Evolutionary conservation across 2,888 invertebrate genomes (phyloP), one percentile per base, ranked within the genome.

Genomic region (Netelia inedita): DNA sequence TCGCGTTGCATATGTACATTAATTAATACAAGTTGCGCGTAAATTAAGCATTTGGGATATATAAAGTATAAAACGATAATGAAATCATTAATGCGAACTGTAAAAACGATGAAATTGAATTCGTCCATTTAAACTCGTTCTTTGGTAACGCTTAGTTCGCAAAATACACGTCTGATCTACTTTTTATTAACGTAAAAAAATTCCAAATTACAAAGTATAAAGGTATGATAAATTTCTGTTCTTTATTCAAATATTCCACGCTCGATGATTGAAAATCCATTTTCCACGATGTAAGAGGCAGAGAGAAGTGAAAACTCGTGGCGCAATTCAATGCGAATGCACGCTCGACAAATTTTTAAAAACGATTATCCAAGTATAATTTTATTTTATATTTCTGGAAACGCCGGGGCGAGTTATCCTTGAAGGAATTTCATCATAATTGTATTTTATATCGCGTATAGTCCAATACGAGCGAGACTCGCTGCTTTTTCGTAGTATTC

Each of bases 171-270:
- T 14, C 19, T 69, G 2, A 2, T 2, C 50, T 50, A 6, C 69
- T 80, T 57, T 82, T 82, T 82, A 87, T 83, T 83, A 75, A 82
- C 75, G 85, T 89, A 89, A 83, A 90, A 89, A 89, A 87, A 19
- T 61, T 46, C 43, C 11, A 35, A 23, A 68, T 35, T 16, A n/a
- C 16, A 50, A 71, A 81, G 46, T 19, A 16, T 50, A n/a, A n/a
- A 35, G 66, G 59, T 19, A 69, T 50, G n/a, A 69, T 53, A 72
- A 11, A 35, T 43, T 57, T 57, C 3, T 43, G 35, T 59, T 16
- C n/a, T 65, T 63, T 57, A 10, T 66, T 23, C 2, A 9, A 28
- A 19, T 69, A 28, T 69, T 11, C 8, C 19, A 28, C 28, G 28
- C 28, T 28, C n/a, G 6, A 57, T 19, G 57, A 57, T 57, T 57